A percentile compares a stretch with the other conserved stretches of the same genome.
phyloP scores from a whole-genome alignment of 2,113 vertebrate genomes.

The Zingel zingel region DNA sequence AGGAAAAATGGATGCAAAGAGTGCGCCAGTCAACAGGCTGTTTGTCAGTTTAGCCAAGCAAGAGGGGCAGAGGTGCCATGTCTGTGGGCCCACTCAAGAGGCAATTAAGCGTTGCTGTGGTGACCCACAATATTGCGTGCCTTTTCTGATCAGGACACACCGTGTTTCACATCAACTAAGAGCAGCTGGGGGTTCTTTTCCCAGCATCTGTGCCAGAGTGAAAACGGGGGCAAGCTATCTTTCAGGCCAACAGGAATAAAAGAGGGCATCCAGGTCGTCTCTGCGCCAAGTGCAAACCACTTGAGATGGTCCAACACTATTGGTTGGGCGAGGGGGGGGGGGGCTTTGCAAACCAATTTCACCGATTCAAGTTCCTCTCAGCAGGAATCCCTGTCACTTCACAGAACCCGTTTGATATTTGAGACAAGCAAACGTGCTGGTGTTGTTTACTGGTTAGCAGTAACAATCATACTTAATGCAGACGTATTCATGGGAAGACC shows the following conservation, averaged over 20 bases:
- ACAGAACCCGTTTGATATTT: constrained; percentile 57
- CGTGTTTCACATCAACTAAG: constrained; percentile 76
- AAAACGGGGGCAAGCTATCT: constrained; percentile 54
- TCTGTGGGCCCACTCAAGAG: constrained; percentile 69
- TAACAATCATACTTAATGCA: constrained; percentile 32
- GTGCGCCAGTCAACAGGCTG: constrained; percentile 51
- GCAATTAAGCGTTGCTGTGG: constrained; percentile 82
- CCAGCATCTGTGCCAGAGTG: constrained; percentile 18
- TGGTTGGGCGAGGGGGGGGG: neutral
- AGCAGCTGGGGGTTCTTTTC: constrained; percentile 49
- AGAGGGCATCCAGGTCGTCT: constrained; percentile 51
- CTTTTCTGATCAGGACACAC: constrained; percentile 75
- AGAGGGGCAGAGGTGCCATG: constrained; percentile 73
- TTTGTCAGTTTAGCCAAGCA: constrained; percentile 50
- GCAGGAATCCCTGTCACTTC: constrained; percentile 30
- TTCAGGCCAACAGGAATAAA: constrained; percentile 52
- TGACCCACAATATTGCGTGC: constrained; percentile 71
- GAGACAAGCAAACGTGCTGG: constrained; percentile 57
- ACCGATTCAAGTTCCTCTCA: constrained; percentile 46
- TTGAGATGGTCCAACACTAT: constrained; percentile 37
- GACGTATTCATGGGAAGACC: constrained; percentile 28
- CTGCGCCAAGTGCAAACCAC: constrained; percentile 59
- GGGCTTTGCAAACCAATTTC: constrained; percentile 45
- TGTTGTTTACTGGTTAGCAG: constrained; percentile 57
- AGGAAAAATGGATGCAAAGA: constrained; percentile 41